A percentile compares a stretch with the other conserved stretches of the same genome.
Conservation (phyloP, 2,888 invertebrate species). For the Apamea sordens region DNA sequence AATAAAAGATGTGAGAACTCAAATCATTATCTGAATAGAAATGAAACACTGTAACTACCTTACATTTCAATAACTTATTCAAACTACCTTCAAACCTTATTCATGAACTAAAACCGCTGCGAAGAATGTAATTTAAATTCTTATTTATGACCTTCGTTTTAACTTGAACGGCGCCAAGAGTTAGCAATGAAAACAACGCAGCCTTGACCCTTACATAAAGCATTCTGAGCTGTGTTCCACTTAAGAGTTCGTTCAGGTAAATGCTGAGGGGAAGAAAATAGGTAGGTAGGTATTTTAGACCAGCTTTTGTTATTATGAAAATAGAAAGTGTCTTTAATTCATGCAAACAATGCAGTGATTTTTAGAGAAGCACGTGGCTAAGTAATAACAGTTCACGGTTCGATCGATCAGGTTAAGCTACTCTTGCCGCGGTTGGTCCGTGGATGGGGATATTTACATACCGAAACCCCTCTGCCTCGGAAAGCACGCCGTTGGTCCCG, state of each 20-base stretch:
- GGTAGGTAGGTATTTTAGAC: not conserved
- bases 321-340: not conserved
- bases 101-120: slow-evolving; percentile 21
- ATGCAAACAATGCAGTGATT: not conserved
- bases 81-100: not conserved
- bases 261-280: not conserved
- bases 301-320: not conserved
- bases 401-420: too few species aligned
- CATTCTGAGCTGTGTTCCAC: slow-evolving; percentile 34
- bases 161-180: slow-evolving; percentile 41
- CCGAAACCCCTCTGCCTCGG: too few species aligned
- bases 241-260: slow-evolving; percentile 20
- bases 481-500: too few species aligned
- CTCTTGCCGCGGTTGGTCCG: too few species aligned
- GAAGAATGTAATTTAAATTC: slow-evolving; percentile 37
- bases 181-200: slow-evolving; percentile 49
- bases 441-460: too few species aligned
- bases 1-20: not conserved
- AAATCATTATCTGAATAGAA: not conserved
- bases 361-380: not conserved
- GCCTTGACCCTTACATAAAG: slow-evolving; percentile 48
- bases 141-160: slow-evolving; percentile 31
- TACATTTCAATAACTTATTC: not conserved
- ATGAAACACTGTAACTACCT: not conserved
- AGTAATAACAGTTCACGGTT: too few species aligned